phyloP scores from a whole-genome alignment of 2,113 vertebrate species.

The Toxotes chatareus region DNA sequence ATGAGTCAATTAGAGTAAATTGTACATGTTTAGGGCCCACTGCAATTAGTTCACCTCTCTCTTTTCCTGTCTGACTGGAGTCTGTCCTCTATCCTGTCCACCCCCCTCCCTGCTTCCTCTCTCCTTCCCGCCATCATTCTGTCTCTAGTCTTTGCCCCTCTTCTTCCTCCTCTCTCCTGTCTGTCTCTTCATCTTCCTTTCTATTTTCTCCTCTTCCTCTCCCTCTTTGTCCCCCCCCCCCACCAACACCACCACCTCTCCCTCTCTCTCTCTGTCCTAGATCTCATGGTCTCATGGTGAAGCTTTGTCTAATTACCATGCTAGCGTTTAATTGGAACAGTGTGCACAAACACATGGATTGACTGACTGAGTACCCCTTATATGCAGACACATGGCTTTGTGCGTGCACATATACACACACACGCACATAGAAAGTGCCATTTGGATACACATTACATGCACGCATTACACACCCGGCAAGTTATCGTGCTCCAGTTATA shows the following conservation, averaged over 20 bases:
- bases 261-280: constrained; percentile 67
- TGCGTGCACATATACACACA: constrained; percentile 26
- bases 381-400: constrained; percentile 47
- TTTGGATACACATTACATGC: constrained; percentile 53
- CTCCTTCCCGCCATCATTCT: constrained; percentile 29
- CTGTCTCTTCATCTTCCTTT: constrained; percentile 51
- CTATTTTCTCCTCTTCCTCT: not conserved
- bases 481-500: constrained; percentile 80
- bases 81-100: constrained; percentile 30
- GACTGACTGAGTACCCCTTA: constrained; percentile 64
- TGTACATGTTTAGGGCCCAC: constrained; percentile 72
- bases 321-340: constrained; percentile 80
- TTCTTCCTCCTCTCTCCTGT: constrained; percentile 4
- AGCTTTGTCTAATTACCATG: constrained; percentile 82
- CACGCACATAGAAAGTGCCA: constrained; percentile 18
- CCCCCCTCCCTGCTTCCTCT: not conserved
- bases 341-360: constrained; percentile 71
- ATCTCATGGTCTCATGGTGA: constrained; percentile 80
- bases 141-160: constrained; percentile 8
- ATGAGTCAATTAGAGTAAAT: constrained; percentile 78
- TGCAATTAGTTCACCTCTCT: constrained; percentile 72
- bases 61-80: constrained; percentile 51
- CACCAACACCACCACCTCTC: not conserved
- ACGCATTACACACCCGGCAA: constrained; percentile 65
- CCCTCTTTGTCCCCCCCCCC: not conserved